These are phyloP conservation scores for Forbesichthys agassizii DNA, from an alignment of 2,113 vertebrate species.

Conservation along the genomic window DNA sequence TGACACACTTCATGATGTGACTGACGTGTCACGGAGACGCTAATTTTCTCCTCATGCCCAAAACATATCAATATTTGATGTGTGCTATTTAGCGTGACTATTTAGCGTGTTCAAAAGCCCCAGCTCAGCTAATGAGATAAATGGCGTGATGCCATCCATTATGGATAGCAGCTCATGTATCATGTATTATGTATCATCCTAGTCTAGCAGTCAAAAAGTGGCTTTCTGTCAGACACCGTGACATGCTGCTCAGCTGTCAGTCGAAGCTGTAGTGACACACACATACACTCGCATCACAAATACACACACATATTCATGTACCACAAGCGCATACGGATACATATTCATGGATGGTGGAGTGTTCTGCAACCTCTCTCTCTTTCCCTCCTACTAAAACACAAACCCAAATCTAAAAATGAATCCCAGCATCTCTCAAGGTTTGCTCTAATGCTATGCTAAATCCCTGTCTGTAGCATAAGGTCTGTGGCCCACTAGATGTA, in stretches of 20 bases:
- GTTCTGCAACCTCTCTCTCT: too few species aligned
- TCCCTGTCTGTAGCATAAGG: slow-evolving; percentile 20
- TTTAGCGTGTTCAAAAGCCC: slow-evolving; percentile 17
- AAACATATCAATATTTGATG: slow-evolving; percentile 20
- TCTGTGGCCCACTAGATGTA: background rate
- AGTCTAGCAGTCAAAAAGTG: slow-evolving; percentile 25
- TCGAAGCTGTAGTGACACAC: background rate
- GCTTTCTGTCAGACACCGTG: slow-evolving; percentile 23
- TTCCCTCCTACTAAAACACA: background rate
- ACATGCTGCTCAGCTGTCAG: slow-evolving; percentile 4
- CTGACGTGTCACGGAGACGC: slow-evolving; percentile 47
- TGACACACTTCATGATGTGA: slow-evolving; percentile 52
- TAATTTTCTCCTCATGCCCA: slow-evolving; percentile 17
- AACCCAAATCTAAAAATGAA: slow-evolving; percentile 12
- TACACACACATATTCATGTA: slow-evolving; percentile 9
- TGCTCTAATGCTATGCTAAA: slow-evolving; percentile 30
- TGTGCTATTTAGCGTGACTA: slow-evolving; percentile 29
- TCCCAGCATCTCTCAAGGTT: slow-evolving; percentile 5
- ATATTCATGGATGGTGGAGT: too few species aligned
- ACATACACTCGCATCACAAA: background rate
- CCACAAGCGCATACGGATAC: background rate
- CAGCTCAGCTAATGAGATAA: slow-evolving; percentile 50
- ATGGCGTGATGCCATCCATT: slow-evolving; percentile 37
- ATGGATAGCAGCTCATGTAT: slow-evolving; percentile 50
- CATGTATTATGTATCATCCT: slow-evolving; percentile 9